Percentiles rank a stretch among this genome's conserved stretches.
Conservation (phyloP, 2,113 vertebrate species). For the Channa argus region DNA sequence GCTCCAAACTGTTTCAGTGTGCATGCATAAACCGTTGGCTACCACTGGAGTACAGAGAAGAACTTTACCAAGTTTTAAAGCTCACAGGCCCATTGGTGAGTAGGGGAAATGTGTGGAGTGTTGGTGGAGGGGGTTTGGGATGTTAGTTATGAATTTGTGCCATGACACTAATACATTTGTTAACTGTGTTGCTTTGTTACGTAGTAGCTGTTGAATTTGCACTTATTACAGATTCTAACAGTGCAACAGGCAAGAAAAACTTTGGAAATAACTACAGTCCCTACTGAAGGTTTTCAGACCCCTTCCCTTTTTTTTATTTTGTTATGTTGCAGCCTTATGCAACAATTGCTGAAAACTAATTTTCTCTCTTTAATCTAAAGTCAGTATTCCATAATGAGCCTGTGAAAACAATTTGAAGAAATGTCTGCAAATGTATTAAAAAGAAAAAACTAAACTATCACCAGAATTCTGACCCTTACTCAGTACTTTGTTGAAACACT, state of each 20-base stretch:
- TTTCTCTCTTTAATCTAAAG: too few relatives aligned
- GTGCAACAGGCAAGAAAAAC: not conserved
- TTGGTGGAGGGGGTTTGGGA: not conserved
- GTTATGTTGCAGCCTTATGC: too few relatives aligned
- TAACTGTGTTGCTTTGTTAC: not conserved
- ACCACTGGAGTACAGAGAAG: conserved; percentile 80
- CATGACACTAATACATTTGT: not conserved
- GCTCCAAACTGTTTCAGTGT: conserved; percentile 71
- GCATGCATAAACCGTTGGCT: conserved; percentile 68
- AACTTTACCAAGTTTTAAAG: conserved; percentile 78
- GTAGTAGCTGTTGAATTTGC: not conserved
- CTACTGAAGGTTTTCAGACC: not conserved
- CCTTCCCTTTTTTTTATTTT: too few relatives aligned
- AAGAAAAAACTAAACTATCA: too few relatives aligned
- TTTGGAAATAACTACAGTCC: too few relatives aligned
- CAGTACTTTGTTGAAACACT: too few relatives aligned
- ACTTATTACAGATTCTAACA: not conserved
- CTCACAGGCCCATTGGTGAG: conserved; percentile 83
- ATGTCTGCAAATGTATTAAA: too few relatives aligned
- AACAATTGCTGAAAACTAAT: too few relatives aligned
- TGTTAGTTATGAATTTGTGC: conserved; percentile 6
- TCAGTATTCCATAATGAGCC: too few relatives aligned
- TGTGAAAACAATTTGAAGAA: too few relatives aligned
- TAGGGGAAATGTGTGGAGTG: conserved; percentile 46
- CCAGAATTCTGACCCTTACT: too few relatives aligned